These are phyloP conservation scores for Toxotes chatareus DNA, from an alignment of 2,113 vertebrate species.

Conservation along the genomic window DNA sequence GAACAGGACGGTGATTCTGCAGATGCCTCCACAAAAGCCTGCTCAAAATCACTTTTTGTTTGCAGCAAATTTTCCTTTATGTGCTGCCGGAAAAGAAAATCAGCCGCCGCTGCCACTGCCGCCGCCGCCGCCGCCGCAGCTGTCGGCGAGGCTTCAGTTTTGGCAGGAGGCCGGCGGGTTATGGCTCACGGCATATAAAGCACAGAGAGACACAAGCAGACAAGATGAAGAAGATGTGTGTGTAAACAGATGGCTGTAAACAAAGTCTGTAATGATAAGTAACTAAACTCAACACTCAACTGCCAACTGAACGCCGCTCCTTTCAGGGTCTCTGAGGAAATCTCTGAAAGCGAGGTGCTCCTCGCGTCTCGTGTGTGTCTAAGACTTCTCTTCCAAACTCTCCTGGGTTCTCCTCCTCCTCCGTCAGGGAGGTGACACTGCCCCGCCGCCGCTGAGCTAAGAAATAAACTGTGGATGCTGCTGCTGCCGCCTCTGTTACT, in stretches of 20 bases:
- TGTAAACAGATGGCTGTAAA: constrained; percentile 81
- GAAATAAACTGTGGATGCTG: constrained; percentile 64
- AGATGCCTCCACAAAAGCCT: constrained; percentile 52
- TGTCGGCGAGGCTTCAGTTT: constrained; percentile 43
- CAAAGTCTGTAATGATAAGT: constrained; percentile 73
- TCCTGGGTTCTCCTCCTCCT: constrained; percentile 58
- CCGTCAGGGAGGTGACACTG: constrained; percentile 73
- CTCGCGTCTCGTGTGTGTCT: constrained; percentile 58
- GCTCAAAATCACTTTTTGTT: constrained; percentile 36
- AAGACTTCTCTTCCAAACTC: constrained; percentile 56
- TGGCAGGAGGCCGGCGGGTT: constrained; percentile 62
- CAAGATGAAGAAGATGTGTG: constrained; percentile 55
- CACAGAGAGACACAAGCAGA: constrained; percentile 31
- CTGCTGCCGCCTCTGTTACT: constrained; percentile 47
- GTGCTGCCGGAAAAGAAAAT: constrained; percentile 36
- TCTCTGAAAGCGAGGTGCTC: constrained; percentile 43
- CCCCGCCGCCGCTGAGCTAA: constrained; percentile 59
- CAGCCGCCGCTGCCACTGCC: neutral
- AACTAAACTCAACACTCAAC: constrained; percentile 72
- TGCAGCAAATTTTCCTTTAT: constrained; percentile 25
- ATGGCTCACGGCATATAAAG: constrained; percentile 30
- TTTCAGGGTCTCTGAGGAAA: constrained; percentile 66
- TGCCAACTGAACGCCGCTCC: constrained; percentile 56
- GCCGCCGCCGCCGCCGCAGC: constrained; percentile 29
- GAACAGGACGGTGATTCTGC: constrained; percentile 25